These are phyloP conservation scores for Polydesmus complanatus DNA, from an alignment of 2,888 invertebrate genomes.

Conservation along the genomic window DNA sequence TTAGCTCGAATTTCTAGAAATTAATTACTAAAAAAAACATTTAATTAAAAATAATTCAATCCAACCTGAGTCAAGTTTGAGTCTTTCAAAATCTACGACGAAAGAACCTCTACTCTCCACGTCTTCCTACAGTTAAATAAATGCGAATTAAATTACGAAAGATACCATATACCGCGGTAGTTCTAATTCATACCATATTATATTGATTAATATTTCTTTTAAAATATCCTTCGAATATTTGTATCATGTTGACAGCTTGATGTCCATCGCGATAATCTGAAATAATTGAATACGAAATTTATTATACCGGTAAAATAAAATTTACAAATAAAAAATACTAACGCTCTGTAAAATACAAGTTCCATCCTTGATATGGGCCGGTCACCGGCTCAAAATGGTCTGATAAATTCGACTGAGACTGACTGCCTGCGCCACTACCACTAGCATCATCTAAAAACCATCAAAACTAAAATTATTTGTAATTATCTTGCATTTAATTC, in stretches of 20 bases:
- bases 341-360: conserved; percentile 63
- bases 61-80: conserved; percentile 21
- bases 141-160: not conserved
- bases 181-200: not conserved
- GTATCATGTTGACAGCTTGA: conserved; percentile 37
- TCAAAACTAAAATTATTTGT: too few species aligned
- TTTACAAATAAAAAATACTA: conserved; percentile 18
- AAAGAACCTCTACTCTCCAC: conserved; percentile 27
- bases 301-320: conserved; percentile 3
- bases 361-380: conserved; percentile 52
- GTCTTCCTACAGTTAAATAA: conserved; percentile 20
- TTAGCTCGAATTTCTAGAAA: conserved; percentile 35
- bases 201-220: conserved; percentile 31
- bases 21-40: not conserved
- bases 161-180: conserved; percentile 21
- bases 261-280: conserved; percentile 38
- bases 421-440: not conserved
- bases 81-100: conserved; percentile 15
- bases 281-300: conserved; percentile 18
- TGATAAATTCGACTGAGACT: not conserved
- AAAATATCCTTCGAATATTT: conserved; percentile 43
- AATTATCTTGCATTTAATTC: too few species aligned
- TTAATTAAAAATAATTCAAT: too few species aligned
- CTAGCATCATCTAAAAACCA: too few species aligned
- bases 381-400: not conserved